Evolutionary conservation across 35 echinoderm and acorn worm genomes (phyloP), one percentile per base, ranked within the genome.

Genomic region (Heliocidaris erythrogramma): DNA sequence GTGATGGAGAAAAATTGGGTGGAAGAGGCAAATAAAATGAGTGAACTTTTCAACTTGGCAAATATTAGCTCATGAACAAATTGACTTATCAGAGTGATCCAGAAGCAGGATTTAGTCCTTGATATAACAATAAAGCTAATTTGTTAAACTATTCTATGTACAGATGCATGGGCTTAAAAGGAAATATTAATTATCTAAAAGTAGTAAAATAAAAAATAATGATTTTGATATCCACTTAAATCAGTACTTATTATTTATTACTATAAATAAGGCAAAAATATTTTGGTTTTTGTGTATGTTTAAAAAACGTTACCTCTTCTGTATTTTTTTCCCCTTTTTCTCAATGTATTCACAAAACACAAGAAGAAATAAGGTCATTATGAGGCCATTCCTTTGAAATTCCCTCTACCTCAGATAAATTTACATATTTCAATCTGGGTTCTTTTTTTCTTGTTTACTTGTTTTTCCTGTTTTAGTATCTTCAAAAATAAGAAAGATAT

Each of bases 31-130:
- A 27, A 78, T 78, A 21, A 18, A 78, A 27, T n/a, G 21, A 78
- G 65, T 78, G 27, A 78, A 78, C 65, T 78, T 78, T 78, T 78
- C 65, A 78, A 78, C 65, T 78, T n/a, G 18, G 65, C 27, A 78
- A 78, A 78, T 78, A 78, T 78, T 78, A 78, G 65, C 65, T 78
- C 65, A 78, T 78, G 65, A 78, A 78, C 27, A 78, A 78, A 78
- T 7, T 78, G 65, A 78, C 65, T 78, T 78, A 78, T 78, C 65
- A n/a, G 2, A 78, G 65, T 78, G 2, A 78, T n/a, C 27, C 65
- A 78, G 65, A n/a, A 78, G 65, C 27, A 27, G 18, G 65, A 78
- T 21, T 78, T 78, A 78, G 65, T 78, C 65, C 65, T 78, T 78
- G 65, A 78, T 78, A n/a, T 24, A 7, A 78, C 65, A 78, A 78